Evolutionary conservation across 2,797 vertebrate genomes (phyloP).

Genomic region (Nyctalus aviator): DNA sequence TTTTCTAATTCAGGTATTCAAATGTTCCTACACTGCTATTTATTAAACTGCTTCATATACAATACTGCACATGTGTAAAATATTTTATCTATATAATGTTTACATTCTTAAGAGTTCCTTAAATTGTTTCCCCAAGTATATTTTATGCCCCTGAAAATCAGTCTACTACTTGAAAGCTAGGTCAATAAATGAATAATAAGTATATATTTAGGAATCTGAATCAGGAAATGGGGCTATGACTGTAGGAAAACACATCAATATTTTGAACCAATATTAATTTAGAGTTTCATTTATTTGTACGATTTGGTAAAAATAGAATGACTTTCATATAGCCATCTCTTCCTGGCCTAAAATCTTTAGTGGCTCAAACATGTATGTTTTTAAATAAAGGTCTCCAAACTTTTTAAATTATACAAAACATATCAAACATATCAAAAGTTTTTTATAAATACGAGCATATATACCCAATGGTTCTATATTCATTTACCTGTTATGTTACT

Average conservation of each 20-base stretch:
- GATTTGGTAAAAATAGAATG: neutral
- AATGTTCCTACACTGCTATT: neutral
- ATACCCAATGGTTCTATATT: neutral
- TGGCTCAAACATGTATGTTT: neutral
- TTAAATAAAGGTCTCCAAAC: slow-evolving; percentile 5
- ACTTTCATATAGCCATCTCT: neutral
- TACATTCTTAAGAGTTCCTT: neutral
- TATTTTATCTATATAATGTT: neutral
- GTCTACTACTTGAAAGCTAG: neutral
- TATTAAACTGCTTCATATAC: neutral
- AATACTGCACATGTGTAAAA: neutral
- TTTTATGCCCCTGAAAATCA: neutral
- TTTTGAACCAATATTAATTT: neutral
- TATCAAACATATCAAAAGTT: neutral
- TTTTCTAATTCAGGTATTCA: neutral
- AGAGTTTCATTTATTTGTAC: neutral
- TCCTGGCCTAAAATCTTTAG: slow-evolving; percentile 1
- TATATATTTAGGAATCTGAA: neutral
- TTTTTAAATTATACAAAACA: neutral
- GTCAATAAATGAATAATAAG: neutral
- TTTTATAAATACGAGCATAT: neutral
- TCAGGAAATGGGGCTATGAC: neutral
- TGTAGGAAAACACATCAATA: slow-evolving; percentile 27
- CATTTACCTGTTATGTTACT: neutral
- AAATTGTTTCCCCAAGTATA: neutral